A percentile compares a stretch with the other conserved stretches of the same genome.
Evolutionary conservation across 2,888 invertebrate species (phyloP).

Genomic region (Synergus umbraculus): DNA sequence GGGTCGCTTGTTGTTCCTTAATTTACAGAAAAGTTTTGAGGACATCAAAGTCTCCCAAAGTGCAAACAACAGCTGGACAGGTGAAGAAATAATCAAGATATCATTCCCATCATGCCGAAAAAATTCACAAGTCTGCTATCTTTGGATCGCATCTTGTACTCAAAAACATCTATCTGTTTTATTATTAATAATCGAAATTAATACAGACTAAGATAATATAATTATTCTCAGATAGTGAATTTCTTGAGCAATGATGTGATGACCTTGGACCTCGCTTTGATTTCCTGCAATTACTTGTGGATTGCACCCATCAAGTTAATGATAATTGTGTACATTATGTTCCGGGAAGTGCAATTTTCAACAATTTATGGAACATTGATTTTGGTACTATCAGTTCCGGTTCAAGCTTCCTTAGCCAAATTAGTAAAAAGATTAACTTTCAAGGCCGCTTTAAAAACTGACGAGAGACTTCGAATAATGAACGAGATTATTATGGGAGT

Average conservation of each 20-base stretch:
- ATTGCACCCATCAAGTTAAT: conserved; percentile 84
- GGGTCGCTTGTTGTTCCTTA: conserved; percentile 84
- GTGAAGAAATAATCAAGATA: conserved; percentile 65
- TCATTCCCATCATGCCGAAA: background rate
- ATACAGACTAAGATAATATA: background rate
- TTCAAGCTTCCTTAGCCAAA: conserved; percentile 63
- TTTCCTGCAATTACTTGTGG: conserved; percentile 87
- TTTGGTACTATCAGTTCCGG: conserved; percentile 54
- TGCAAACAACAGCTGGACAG: conserved; percentile 87
- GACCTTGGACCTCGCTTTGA: conserved; percentile 85
- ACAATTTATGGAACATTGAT: conserved; percentile 67
- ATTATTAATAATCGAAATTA: background rate
- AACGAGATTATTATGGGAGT: conserved; percentile 93
- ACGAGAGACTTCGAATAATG: conserved; percentile 92
- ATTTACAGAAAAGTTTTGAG: conserved; percentile 87
- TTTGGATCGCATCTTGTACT: background rate
- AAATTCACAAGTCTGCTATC: background rate
- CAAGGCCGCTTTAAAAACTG: conserved; percentile 88
- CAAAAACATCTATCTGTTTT: background rate
- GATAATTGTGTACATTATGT: conserved; percentile 79
- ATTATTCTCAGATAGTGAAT: conserved; percentile 78
- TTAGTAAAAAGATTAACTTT: conserved; percentile 79
- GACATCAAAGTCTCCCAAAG: conserved; percentile 66
- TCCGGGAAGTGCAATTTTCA: conserved; percentile 78
- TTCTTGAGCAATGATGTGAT: conserved; percentile 87